These are phyloP conservation scores for Polydrusus pterygomalis DNA, from an alignment of 2,888 invertebrate genomes.

Conservation along the genomic window DNA sequence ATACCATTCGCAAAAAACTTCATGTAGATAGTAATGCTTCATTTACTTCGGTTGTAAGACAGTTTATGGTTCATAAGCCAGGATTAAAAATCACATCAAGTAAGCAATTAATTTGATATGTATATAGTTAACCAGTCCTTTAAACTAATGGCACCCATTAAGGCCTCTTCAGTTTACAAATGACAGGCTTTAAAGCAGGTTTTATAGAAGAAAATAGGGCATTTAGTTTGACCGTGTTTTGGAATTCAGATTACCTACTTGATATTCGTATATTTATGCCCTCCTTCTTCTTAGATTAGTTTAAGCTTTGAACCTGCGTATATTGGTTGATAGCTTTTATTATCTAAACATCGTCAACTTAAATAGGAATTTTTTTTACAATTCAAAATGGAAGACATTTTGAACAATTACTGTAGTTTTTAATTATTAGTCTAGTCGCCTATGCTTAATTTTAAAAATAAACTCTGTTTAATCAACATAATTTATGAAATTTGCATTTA, in stretches of 20 bases:
- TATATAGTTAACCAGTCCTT: constrained; percentile 12
- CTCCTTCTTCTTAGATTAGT: constrained; percentile 36
- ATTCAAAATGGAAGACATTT: too few species aligned
- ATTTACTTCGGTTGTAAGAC: neutral
- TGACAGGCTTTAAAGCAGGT: constrained; percentile 19
- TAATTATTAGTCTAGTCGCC: too few species aligned
- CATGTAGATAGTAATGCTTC: neutral
- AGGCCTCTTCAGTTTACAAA: constrained; percentile 14
- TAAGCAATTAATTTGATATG: constrained; percentile 7
- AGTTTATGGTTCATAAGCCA: neutral
- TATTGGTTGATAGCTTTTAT: constrained; percentile 11
- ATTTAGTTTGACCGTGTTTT: constrained; percentile 32
- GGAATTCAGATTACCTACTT: constrained; percentile 46
- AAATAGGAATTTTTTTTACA: constrained; percentile 1
- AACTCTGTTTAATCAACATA: too few species aligned
- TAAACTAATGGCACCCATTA: constrained; percentile 16
- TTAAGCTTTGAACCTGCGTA: constrained; percentile 28
- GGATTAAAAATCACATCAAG: constrained; percentile 3
- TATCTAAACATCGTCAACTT: constrained; percentile 3
- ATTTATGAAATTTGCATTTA: too few species aligned
- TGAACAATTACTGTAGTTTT: too few species aligned
- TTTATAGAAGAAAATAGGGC: constrained; percentile 37
- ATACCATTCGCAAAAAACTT: too few species aligned
- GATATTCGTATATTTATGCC: constrained; percentile 46
- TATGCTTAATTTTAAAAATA: too few species aligned